These are phyloP conservation scores for Prunella fulvescens DNA, from an alignment of 2,113 vertebrate species.

Conservation along the genomic window DNA sequence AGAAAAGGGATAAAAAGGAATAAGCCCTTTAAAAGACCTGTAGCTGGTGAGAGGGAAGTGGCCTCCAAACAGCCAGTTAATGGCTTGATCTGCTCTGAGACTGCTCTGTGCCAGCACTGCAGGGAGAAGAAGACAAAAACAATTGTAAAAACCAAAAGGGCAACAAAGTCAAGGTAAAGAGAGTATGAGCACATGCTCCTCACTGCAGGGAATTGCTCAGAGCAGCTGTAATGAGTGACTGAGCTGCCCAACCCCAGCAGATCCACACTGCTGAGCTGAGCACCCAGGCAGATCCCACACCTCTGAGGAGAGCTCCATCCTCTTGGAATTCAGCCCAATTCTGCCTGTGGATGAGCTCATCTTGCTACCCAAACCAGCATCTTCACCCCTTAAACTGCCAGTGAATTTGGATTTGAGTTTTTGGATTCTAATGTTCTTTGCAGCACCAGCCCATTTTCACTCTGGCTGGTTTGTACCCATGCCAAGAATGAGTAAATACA, in stretches of 20 bases:
- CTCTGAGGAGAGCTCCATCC: neutral
- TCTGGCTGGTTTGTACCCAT: neutral
- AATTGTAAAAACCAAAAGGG: neutral
- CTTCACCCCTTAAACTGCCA: neutral
- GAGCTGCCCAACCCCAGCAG: neutral
- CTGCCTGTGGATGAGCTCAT: neutral
- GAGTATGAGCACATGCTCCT: neutral
- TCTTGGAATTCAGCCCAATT: neutral
- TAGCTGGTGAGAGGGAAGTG: neutral
- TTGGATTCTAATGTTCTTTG: neutral
- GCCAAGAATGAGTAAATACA: neutral
- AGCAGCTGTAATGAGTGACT: neutral
- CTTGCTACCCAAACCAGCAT: neutral
- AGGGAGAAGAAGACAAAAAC: neutral
- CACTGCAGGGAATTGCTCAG: neutral
- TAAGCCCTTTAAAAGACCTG: neutral
- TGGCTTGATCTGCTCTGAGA: neutral
- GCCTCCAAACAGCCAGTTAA: neutral
- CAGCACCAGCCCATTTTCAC: neutral
- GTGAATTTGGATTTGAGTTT: neutral
- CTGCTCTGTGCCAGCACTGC: neutral
- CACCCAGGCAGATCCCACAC: neutral
- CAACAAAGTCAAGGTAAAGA: neutral
- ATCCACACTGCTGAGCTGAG: neutral
- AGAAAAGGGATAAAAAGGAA: constrained; percentile 10